A percentile compares a stretch with the other conserved stretches of the same genome.
Evolutionary conservation across 2,797 vertebrate species (phyloP).

Genomic region (Luscinia luscinia): DNA sequence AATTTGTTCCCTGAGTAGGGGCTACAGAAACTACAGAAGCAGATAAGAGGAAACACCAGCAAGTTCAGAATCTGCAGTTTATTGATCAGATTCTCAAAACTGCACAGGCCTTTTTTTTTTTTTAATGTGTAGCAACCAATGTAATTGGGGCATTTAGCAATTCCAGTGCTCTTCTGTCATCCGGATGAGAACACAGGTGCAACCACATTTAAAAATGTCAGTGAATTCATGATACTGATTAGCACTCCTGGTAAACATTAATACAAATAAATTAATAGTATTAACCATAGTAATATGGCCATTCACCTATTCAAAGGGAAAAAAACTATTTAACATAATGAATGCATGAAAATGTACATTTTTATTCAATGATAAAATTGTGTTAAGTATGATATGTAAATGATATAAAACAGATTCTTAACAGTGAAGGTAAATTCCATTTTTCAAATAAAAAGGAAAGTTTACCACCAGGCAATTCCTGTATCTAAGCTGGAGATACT

Average conservation of each 20-base stretch:
- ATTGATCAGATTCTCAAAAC: neutral
- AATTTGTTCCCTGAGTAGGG: neutral
- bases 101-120: neutral
- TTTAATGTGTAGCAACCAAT: neutral
- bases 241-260: neutral
- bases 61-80: neutral
- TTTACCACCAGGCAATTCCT: neutral
- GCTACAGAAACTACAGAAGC: neutral
- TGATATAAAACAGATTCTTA: neutral
- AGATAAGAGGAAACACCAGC: neutral
- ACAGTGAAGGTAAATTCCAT: neutral
- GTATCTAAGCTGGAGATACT: neutral
- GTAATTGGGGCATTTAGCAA: neutral
- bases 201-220: neutral
- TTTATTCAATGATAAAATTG: neutral
- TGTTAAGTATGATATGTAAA: neutral
- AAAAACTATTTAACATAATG: neutral
- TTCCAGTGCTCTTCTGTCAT: neutral
- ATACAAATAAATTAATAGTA: neutral
- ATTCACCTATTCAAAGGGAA: neutral
- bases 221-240: neutral
- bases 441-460: neutral
- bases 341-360: neutral
- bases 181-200: neutral
- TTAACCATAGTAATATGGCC: neutral